Evolutionary conservation across 2,113 vertebrate species (phyloP).

Genomic region (Ophiodon elongatus): DNA sequence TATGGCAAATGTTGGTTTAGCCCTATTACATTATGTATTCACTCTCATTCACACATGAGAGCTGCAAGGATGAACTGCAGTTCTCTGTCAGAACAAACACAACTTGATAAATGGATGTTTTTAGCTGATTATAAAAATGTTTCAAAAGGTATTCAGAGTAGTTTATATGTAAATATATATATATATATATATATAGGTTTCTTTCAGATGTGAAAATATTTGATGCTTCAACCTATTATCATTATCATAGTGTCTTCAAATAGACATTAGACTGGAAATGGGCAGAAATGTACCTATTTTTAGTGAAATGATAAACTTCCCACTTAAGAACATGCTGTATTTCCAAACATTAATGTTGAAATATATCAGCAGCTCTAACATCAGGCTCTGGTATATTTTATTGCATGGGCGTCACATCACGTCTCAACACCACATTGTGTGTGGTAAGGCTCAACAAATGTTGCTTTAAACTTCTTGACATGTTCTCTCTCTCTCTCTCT

Average conservation of each 20-base stretch:
- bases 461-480: slow-evolving; percentile 68
- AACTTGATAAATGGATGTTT: neutral
- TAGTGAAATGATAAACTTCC: neutral
- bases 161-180: neutral
- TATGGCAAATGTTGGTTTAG: neutral
- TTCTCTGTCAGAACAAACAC: neutral
- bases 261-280: neutral
- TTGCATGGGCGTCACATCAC: accelerated
- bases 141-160: neutral
- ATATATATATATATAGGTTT: neutral
- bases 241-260: neutral
- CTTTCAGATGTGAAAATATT: too few relatives aligned
- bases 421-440: slow-evolving; percentile 7
- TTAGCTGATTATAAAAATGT: neutral
- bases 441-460: slow-evolving; percentile 5
- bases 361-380: neutral
- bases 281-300: neutral
- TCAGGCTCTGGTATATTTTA: neutral
- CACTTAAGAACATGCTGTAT: neutral
- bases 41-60: neutral
- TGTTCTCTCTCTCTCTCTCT: neutral
- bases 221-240: neutral
- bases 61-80: neutral
- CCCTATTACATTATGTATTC: neutral
- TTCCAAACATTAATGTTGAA: neutral